Conservation (phyloP, 1,140 invertebrate species). For the Pteromalus puparum region DNA sequence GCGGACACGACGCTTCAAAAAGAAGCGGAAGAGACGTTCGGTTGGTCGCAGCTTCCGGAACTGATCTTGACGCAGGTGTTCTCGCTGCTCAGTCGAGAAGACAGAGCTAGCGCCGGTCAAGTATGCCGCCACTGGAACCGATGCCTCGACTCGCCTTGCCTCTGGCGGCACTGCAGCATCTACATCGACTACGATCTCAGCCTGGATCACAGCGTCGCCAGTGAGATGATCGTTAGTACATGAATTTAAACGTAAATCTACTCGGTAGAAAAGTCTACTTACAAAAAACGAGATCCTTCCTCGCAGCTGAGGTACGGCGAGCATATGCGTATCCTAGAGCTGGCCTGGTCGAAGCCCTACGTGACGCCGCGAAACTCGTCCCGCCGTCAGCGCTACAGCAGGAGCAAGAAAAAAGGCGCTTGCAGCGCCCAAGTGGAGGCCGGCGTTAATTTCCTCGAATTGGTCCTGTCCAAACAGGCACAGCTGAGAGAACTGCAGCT, state of each 20-base stretch:
- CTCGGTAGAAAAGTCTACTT: too few species aligned
- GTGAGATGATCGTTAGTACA: constrained; percentile 63
- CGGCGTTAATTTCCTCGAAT: constrained; percentile 64
- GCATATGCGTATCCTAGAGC: constrained; percentile 68
- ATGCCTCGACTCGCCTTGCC: constrained; percentile 66
- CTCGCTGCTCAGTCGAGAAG: constrained; percentile 62
- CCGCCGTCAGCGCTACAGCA: background rate
- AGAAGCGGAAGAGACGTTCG: background rate
- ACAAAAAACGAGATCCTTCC: background rate
- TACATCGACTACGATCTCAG: constrained; percentile 69
- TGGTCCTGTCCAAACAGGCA: constrained; percentile 62
- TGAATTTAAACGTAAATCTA: background rate
- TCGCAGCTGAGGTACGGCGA: constrained; percentile 69
- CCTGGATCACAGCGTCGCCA: constrained; percentile 62
- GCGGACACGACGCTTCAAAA: constrained; percentile 1
- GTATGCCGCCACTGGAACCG: constrained; percentile 68
- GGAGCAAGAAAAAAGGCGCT: constrained; percentile 41
- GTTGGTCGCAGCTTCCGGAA: constrained; percentile 73
- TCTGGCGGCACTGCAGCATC: constrained; percentile 71
- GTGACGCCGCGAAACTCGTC: constrained; percentile 40
- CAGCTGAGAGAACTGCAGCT: constrained; percentile 68
- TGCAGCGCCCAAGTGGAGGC: constrained; percentile 64
- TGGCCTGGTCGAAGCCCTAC: constrained; percentile 69
- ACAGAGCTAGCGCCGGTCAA: constrained; percentile 65
- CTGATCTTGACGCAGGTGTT: constrained; percentile 73